Evolutionary conservation across 2,113 vertebrate species (phyloP).

Genomic region (Ictalurus punctatus): DNA sequence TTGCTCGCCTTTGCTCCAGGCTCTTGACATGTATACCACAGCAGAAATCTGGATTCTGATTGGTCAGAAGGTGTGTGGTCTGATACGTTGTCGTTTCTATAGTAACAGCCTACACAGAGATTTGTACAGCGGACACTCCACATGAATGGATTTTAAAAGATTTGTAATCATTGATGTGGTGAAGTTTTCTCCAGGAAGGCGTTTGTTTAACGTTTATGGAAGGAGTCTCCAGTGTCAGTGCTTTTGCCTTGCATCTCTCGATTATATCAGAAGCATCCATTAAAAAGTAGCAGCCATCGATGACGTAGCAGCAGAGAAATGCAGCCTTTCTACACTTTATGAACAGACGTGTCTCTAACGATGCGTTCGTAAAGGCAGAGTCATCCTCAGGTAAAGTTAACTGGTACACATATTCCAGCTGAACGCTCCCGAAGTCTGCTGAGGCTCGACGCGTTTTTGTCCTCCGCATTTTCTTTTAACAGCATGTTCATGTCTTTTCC

Average conservation of each 20-base stretch:
- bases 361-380: background rate
- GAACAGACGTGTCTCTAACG: background rate
- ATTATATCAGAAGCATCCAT: background rate
- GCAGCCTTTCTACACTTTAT: background rate
- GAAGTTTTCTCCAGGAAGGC: background rate
- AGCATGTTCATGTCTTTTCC: background rate
- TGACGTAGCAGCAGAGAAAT: background rate
- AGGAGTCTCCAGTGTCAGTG: background rate
- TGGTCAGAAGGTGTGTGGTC: background rate
- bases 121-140: background rate
- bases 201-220: background rate
- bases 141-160: background rate
- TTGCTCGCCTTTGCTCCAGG: background rate
- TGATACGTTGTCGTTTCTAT: background rate
- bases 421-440: background rate
- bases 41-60: conserved; percentile 4
- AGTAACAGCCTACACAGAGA: background rate
- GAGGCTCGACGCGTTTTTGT: too few species aligned
- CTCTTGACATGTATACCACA: background rate
- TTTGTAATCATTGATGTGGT: background rate
- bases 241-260: background rate
- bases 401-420: background rate
- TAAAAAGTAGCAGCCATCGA: background rate
- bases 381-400: background rate
- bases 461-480: background rate